These are phyloP conservation scores for Heliconius himera DNA, from an alignment of 1,140 invertebrate species.

Conservation along the genomic window DNA sequence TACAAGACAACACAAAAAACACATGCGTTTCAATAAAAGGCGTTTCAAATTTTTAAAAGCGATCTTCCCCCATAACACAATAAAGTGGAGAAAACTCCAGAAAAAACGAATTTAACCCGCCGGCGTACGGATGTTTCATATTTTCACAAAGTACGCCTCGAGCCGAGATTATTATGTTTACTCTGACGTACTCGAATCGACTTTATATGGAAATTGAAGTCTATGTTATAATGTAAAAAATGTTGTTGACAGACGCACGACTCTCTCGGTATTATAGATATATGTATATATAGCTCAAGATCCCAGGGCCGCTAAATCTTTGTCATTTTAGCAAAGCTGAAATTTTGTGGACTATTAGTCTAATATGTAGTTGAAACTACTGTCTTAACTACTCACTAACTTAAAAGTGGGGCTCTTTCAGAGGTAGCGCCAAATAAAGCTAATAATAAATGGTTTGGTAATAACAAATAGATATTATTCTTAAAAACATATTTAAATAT, in stretches of 20 bases:
- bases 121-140: slow-evolving; percentile 48
- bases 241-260: slow-evolving; percentile 26
- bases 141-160: slow-evolving; percentile 48
- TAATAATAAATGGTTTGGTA: too few species aligned
- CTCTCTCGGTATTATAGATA: not conserved
- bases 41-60: slow-evolving; percentile 41
- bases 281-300: not conserved
- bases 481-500: too few species aligned
- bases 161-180: slow-evolving; percentile 49
- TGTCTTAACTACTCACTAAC: too few species aligned
- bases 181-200: slow-evolving; percentile 38
- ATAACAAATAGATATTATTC: too few species aligned
- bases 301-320: too few species aligned
- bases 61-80: slow-evolving; percentile 37
- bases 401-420: too few species aligned
- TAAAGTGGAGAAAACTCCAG: slow-evolving; percentile 39
- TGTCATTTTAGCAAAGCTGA: too few species aligned
- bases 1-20: not conserved
- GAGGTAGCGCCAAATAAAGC: too few species aligned
- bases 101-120: slow-evolving; percentile 44
- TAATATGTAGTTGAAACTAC: too few species aligned
- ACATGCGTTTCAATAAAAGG: not conserved
- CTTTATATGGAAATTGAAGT: slow-evolving; percentile 42
- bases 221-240: slow-evolving; percentile 39
- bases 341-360: too few species aligned